Base-by-base conservation (phyloP, 2,888 invertebrate genomes). In the Drosophila ustulata region DNA sequence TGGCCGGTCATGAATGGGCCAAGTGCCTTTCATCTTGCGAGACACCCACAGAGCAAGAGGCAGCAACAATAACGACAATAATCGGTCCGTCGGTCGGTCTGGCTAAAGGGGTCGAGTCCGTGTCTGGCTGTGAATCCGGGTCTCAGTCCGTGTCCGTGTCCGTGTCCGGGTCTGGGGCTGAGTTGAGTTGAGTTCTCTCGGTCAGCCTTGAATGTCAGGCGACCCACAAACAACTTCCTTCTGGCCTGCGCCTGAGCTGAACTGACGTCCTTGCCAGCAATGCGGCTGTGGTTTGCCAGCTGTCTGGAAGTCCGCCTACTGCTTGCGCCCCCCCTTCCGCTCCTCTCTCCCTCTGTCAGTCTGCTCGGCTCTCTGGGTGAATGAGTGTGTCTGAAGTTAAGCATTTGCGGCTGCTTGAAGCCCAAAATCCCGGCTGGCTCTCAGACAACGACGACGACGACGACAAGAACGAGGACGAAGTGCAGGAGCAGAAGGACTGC, bases 381-480 rank as follows among this genome's bases (percentile, higher is more conserved):
- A 68, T 62, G 66, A 71, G 51, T 75, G 68, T 75, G 77, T 79
- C 70, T 72, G 78, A 88, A 83, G 89, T 78, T 86, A 89, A 88
- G 79, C 85, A 90, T 89, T 90, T 83, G 83, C 89, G 90, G 89
- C 88, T 83, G 88, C 82, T 89, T 88, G 81, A 76, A 79, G 82
- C 82, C 81, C 77, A 79, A 84, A 82, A 82, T 84, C 84, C 74
- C 72, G 84, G 68, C 74, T 75, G 75, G 66, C 68, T 82, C 63
- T 66, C 77, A 77, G 77, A 78, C 75, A 75, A 65, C 70, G 70
- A 61, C 32, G 3, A 69, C 13, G 69, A 49, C 53, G 26, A 69
- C 18, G 49, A 41, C 39, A 9, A 25, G 28, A 39, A 23, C 4
- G 8, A 4, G 13, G 25, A 39, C 23, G 30, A 18, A 18, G 18